These are phyloP conservation scores for Hypolimnas misippus DNA, from an alignment of 2,888 invertebrate species.

Conservation along the genomic window DNA sequence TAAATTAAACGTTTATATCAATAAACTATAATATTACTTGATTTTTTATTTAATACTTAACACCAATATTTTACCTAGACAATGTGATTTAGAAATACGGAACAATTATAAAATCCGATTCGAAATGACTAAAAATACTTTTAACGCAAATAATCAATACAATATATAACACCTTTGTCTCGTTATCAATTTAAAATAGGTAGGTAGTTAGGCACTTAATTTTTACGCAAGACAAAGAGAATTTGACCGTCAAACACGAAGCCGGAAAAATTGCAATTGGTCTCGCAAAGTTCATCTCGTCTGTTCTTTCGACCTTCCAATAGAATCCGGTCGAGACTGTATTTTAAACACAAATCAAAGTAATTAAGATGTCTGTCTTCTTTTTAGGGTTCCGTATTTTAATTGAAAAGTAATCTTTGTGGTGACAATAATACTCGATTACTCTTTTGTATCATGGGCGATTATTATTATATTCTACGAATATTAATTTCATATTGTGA, in stretches of 20 bases:
- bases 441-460: no score
- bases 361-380: background rate
- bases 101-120: background rate
- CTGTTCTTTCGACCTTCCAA: constrained; percentile 43
- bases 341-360: background rate
- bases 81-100: background rate
- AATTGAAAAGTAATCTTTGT: background rate
- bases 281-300: constrained; percentile 40
- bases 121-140: background rate
- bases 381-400: background rate
- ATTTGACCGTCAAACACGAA: constrained; percentile 31
- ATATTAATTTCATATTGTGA: no score
- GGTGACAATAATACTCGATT: no score
- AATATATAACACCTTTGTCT: background rate
- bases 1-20: no score
- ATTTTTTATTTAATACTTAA: no score
- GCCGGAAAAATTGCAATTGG: constrained; percentile 44
- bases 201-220: background rate
- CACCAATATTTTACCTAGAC: no score
- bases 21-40: no score
- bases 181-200: constrained; percentile 10
- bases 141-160: background rate
- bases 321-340: constrained; percentile 13
- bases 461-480: no score
- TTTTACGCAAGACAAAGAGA: constrained; percentile 20